These are phyloP conservation scores for Homalodisca vitripennis DNA, from an alignment of 1,140 invertebrate species.

Conservation along the genomic window DNA sequence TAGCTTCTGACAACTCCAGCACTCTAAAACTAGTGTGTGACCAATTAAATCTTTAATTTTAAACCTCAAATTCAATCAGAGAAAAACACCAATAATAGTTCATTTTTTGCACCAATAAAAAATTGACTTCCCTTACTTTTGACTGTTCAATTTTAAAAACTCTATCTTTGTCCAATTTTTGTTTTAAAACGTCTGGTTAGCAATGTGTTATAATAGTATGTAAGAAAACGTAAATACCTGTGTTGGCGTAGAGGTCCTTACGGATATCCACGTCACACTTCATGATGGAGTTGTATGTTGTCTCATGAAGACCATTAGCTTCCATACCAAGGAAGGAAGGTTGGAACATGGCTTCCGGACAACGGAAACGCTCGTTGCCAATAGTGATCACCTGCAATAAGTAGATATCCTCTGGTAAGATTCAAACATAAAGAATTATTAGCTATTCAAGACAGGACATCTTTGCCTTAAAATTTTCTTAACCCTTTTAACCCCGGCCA, in stretches of 20 bases:
- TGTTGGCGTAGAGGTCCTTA: slow-evolving; percentile 93
- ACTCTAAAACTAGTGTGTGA: no score
- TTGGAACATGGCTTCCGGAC: slow-evolving; percentile 89
- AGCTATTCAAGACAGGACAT: not conserved
- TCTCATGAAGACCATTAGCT: slow-evolving; percentile 78
- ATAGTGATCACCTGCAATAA: slow-evolving; percentile 67
- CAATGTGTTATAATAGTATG: no score
- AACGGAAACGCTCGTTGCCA: slow-evolving; percentile 92
- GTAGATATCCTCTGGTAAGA: not conserved
- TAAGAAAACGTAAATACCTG: no score
- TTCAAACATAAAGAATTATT: not conserved
- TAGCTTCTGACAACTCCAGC: no score
- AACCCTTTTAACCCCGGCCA: not conserved
- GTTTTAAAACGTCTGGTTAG: no score
- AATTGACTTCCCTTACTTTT: no score
- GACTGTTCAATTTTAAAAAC: no score
- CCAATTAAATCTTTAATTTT: no score
- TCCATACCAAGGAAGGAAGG: slow-evolving; percentile 88
- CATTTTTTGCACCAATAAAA: no score
- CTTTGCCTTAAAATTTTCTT: not conserved
- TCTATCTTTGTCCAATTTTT: no score
- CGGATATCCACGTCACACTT: slow-evolving; percentile 91
- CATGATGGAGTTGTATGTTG: slow-evolving; percentile 91
- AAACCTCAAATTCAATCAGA: no score
- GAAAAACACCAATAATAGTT: no score